These are phyloP conservation scores for Tyrophagus putrescentiae DNA, from an alignment of 1,140 invertebrate genomes.

Conservation along the genomic window DNA sequence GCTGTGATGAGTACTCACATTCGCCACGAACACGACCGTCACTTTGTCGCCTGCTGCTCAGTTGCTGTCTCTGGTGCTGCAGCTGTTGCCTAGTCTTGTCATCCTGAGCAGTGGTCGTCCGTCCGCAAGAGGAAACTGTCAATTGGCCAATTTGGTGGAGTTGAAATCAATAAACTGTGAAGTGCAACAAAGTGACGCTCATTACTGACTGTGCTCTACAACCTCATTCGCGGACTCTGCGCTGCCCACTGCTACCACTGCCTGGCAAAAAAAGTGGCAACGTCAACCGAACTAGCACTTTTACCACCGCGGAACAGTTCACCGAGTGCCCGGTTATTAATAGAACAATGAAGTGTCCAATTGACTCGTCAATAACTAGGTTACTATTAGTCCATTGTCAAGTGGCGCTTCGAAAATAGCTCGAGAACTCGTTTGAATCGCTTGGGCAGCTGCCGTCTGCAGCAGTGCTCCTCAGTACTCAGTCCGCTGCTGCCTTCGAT, in stretches of 20 bases:
- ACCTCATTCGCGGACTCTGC: no score
- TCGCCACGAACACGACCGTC: no score
- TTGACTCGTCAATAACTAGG: conserved; percentile 4
- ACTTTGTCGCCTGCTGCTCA: neutral
- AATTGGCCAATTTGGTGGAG: no score
- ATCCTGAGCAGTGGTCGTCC: no score
- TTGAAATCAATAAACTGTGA: conserved; percentile 11
- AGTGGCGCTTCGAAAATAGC: conserved; percentile 13
- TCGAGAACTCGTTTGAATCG: conserved; percentile 8
- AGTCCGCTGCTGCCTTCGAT: neutral
- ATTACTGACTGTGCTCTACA: no score
- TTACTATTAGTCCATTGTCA: conserved; percentile 6
- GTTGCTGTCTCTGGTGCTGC: no score
- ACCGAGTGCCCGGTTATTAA: neutral
- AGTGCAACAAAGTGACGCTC: conserved; percentile 5
- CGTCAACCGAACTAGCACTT: no score
- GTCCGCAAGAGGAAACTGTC: neutral
- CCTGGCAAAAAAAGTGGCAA: no score
- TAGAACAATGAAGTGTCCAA: conserved; percentile 4
- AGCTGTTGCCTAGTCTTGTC: no score
- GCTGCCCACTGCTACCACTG: no score
- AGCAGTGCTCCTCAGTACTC: no score
- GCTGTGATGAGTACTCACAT: neutral
- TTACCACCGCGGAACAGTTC: neutral
- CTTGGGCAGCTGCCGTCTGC: no score